Evolutionary conservation across 2,113 vertebrate species (phyloP).

Genomic region (Mellivora capensis): DNA sequence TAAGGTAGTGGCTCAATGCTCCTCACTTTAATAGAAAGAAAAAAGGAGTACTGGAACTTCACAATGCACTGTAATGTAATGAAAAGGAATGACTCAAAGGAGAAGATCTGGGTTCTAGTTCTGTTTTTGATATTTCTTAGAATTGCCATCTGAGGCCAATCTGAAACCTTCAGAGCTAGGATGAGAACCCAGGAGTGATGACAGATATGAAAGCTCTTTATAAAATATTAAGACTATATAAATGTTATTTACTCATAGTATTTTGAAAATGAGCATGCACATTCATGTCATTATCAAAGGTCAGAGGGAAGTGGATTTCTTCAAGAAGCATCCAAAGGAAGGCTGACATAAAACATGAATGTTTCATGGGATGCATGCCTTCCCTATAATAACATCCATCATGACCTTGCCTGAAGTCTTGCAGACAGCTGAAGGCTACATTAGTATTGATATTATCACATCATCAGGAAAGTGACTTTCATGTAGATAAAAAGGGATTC

Average conservation of each 20-base stretch:
- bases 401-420: background rate
- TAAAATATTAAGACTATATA: background rate
- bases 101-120: background rate
- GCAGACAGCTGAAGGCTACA: conserved; percentile 67
- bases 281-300: background rate
- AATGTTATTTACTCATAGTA: background rate
- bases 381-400: background rate
- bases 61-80: background rate
- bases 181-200: background rate
- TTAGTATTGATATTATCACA: conserved; percentile 76
- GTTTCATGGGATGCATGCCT: background rate
- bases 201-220: background rate
- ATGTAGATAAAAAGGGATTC: conserved; percentile 62
- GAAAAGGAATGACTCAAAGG: background rate
- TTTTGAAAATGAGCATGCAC: background rate
- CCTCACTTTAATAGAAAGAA: background rate
- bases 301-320: background rate
- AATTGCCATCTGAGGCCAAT: background rate
- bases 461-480: conserved; percentile 68
- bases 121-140: background rate
- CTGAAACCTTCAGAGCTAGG: background rate
- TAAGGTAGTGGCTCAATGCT: background rate
- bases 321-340: background rate
- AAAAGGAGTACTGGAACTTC: background rate
- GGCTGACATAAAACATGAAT: background rate